Base-by-base conservation (phyloP, 2,888 invertebrate genomes). In the Lymantria monacha region DNA sequence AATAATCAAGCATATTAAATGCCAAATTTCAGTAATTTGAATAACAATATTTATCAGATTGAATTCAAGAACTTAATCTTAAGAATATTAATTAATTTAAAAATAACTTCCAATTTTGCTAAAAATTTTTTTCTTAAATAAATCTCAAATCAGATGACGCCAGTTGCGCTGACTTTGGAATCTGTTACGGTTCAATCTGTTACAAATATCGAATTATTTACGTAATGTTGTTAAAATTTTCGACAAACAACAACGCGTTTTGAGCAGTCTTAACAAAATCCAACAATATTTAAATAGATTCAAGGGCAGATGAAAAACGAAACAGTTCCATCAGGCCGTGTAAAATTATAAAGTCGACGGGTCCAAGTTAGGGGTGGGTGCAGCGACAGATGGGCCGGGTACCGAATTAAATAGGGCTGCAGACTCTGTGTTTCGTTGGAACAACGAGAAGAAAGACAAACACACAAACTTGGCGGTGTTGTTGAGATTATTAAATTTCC, bases 401-500 rank as follows among this genome's bases (percentile, higher is more conserved):
- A 67, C 63, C 61, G 81, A 79, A 78, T 66, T 66, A 66, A 63
- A 66, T 55, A 52, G 59, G 55, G 36, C 59, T 63, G 61, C 30
- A 62, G 48, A 33, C 48, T 37, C 43, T 42, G 38, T 31, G 45
- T 42, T 46, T 48, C 60, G 61, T 55, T 65, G 62, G 66, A 74
- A 63, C 70, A 64, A 57, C 72, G 64, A 69, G 70, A 71, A 74
- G 76, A 74, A 78, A 77, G 72, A 79, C 79, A 80, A 81, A 81
- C 81, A 80, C 71, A 66, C 72, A 70, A 77, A 81, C 73, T 81
- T 79, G 65, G 66, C 55, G 66, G 68, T 73, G 76, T 77, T 78
- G 78, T 76, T 72, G 67, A 74, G 73, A 75, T 81, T 81, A 81
- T 81, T 81, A 81, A 81, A 79, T 81, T 79, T 75, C 69, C 56